phyloP scores from a whole-genome alignment of 2,797 vertebrate species.

The Hephaestus fuliginosus region DNA sequence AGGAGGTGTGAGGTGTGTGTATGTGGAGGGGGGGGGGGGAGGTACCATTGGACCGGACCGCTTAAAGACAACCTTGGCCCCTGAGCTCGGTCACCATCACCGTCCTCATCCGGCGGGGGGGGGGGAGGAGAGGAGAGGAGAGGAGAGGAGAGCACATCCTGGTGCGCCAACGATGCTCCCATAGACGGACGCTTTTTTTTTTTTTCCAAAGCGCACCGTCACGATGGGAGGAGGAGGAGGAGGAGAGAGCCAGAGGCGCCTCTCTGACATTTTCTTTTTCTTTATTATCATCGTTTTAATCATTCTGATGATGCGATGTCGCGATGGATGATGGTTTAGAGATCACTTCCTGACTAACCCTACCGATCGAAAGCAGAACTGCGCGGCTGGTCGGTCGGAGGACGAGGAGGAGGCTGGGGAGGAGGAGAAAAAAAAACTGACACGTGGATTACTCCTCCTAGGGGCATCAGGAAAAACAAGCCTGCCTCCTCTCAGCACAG shows the following conservation, averaged over 20 bases:
- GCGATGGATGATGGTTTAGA: too few species aligned
- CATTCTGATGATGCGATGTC: too few species aligned
- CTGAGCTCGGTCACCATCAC: conserved; percentile 18
- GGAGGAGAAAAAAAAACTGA: conserved; percentile 75
- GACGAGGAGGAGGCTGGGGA: conserved; percentile 47
- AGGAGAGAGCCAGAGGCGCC: conserved; percentile 13
- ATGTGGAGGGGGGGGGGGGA: too few species aligned
- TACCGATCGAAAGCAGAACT: conserved; percentile 78
- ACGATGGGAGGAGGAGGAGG: conserved; percentile 25
- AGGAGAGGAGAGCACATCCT: conserved; percentile 38
- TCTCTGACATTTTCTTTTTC: not conserved
- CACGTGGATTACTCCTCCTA: conserved; percentile 87
- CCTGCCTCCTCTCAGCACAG: conserved; percentile 25
- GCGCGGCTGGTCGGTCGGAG: conserved; percentile 63
- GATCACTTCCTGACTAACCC: conserved; percentile 82
- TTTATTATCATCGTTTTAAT: too few species aligned
- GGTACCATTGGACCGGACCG: too few species aligned
- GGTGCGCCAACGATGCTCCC: conserved; percentile 19
- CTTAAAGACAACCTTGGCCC: not conserved
- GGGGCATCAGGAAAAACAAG: conserved; percentile 66
- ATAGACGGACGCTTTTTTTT: not conserved
- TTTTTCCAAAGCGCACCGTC: conserved; percentile 54
- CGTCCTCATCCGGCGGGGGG: conserved; percentile 38
- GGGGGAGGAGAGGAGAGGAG: conserved; percentile 33
- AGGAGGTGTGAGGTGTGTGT: too few species aligned